These are phyloP conservation scores for Drosophila aldrichi DNA, from an alignment of 2,888 invertebrate species.

Conservation along the genomic window DNA sequence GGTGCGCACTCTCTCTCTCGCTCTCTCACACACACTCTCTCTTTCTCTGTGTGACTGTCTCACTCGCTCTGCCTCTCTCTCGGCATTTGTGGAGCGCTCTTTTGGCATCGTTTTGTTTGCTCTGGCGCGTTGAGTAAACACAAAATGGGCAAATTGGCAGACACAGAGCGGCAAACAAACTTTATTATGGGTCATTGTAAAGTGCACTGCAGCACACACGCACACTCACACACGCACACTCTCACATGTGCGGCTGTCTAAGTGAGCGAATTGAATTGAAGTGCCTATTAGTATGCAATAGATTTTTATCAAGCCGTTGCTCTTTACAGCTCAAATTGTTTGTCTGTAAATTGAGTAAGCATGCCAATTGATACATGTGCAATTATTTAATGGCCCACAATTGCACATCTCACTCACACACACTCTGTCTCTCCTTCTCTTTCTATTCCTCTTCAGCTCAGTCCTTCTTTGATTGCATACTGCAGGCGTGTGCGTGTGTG, in stretches of 20 bases:
- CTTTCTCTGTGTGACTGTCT: background rate
- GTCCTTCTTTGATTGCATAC: conserved; percentile 15
- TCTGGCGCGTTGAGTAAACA: conserved; percentile 65
- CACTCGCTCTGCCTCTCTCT: background rate
- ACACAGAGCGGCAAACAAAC: conserved; percentile 70
- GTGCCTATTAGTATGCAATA: conserved; percentile 75
- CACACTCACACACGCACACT: conserved; percentile 15
- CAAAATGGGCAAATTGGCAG: conserved; percentile 70
- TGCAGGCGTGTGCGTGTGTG: background rate
- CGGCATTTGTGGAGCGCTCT: conserved; percentile 36
- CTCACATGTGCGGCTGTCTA: conserved; percentile 35
- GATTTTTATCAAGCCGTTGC: conserved; percentile 71
- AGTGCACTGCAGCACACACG: conserved; percentile 50
- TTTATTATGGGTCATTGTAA: conserved; percentile 76
- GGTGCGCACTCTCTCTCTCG: conserved; percentile 30
- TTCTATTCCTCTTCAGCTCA: conserved; percentile 8
- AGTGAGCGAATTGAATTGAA: conserved; percentile 73
- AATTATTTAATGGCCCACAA: conserved; percentile 41
- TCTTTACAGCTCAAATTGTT: conserved; percentile 63
- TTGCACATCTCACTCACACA: background rate
- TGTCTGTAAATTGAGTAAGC: conserved; percentile 62
- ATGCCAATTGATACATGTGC: conserved; percentile 57
- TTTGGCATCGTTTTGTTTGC: conserved; percentile 56
- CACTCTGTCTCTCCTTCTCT: background rate
- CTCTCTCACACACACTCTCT: conserved; percentile 1